Base-by-base conservation (phyloP, 2,113 vertebrate genomes). In the Ariopsis seemanni region DNA sequence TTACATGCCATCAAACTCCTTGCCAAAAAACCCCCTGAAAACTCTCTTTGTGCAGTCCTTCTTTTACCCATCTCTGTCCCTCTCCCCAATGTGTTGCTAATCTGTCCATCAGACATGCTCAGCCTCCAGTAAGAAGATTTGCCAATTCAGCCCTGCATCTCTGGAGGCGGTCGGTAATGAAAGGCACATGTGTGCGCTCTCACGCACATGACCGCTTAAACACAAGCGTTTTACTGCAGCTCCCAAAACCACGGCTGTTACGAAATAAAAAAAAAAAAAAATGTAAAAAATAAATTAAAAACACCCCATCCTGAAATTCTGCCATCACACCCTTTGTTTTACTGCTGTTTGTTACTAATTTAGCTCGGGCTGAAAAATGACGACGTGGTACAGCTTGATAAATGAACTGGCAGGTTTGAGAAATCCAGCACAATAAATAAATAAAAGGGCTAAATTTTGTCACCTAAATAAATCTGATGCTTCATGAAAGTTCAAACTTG, bases 91-190 rank as follows among this genome's bases (percentile, higher is more conserved):
- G 92, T 92, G 91, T 91, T 92, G 77, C 92, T 96, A 96, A 96
- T 95, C 93, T 94, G 91, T 93, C 93, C 92, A 93, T 92, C 89
- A 94, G 93, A 96, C 95, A 92, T 94, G 90, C 91, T 95, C 94
- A 91, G 91, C 94, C 95, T 96, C 94, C 91, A 95, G 65, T 94
- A 96, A 95, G 93, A 89, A 91, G 88, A 96, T 96, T 94, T 97
- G 95, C 95, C 95, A 95, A 95, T 93, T 95, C 94, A 96, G 95
- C 96, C 94, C 95, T 91, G 80, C 92, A 91, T 94, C 93, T 96
- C 95, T 94, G 93, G 93, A 93, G 93, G 96, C 94, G 93, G 95
- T 92, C 58, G 92, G 94, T 96, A 97, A 97, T 96, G 92, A 96
- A 96, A 95, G 88, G 93, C 95, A 96, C 93, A 95, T 94, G 95